A percentile compares a stretch with the other conserved stretches of the same genome.
These are phyloP conservation scores for Pogonomyrmex californicus DNA, from an alignment of 1,140 invertebrate species.

Conservation along the genomic window DNA sequence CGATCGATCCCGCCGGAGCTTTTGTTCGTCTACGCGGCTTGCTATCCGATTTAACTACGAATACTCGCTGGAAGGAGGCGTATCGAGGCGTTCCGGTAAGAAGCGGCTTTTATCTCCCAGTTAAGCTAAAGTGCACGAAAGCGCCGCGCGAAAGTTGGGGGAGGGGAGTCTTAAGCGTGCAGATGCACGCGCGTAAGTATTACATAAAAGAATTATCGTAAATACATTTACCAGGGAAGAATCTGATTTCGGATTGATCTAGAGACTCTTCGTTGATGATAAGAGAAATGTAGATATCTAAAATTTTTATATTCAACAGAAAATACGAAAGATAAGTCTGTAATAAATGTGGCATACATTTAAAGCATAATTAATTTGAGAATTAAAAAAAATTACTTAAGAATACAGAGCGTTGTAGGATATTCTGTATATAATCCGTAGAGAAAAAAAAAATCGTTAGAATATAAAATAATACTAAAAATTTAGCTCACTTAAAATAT, in stretches of 20 bases:
- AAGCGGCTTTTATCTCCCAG: constrained; percentile 80
- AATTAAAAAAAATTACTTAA: neutral
- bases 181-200: neutral
- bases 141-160: constrained; percentile 13
- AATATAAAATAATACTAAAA: neutral
- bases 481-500: neutral
- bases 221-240: neutral
- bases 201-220: constrained; percentile 6
- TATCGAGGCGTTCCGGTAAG: constrained; percentile 66
- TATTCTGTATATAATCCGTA: neutral
- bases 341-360: neutral
- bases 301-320: neutral
- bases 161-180: neutral
- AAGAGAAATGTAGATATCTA: neutral
- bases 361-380: too few species aligned
- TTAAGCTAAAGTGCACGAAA: constrained; percentile 78
- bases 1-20: constrained; percentile 83
- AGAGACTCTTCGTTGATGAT: neutral
- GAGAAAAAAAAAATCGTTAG: neutral
- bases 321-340: neutral
- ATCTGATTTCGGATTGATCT: neutral
- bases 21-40: constrained; percentile 81
- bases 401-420: neutral
- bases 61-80: constrained; percentile 39
- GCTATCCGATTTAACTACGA: constrained; percentile 84